Conservation (phyloP, 23 tunicate genomes). For the Styela plicata region DNA sequence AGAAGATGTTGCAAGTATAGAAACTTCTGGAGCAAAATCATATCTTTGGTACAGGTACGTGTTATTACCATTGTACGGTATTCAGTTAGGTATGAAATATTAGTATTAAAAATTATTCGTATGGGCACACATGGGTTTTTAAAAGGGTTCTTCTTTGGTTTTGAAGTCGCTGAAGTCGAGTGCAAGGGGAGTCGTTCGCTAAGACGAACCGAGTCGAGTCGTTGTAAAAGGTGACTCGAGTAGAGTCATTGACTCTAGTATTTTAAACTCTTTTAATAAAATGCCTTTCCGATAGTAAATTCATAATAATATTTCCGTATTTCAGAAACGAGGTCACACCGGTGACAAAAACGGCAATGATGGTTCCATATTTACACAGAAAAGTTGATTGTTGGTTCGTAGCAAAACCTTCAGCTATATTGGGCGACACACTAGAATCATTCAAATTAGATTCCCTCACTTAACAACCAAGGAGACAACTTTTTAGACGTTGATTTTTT, state of each 20-base stretch:
- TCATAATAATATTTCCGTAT: neutral
- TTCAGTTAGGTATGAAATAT: neutral
- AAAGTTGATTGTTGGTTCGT: conserved; percentile 11
- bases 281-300: too few relatives aligned
- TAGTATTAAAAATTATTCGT: neutral
- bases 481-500: neutral
- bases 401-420: conserved; percentile 1
- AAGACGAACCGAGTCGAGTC: too few relatives aligned
- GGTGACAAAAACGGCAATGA: neutral
- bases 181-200: too few relatives aligned
- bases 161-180: too few relatives aligned
- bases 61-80: neutral
- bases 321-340: conserved; percentile 3
- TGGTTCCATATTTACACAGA: conserved; percentile 6
- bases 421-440: neutral
- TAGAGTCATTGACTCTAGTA: too few relatives aligned
- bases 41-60: conserved; percentile 8
- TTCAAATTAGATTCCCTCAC: conserved; percentile 5
- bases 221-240: too few relatives aligned
- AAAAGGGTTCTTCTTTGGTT: too few relatives aligned
- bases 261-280: too few relatives aligned
- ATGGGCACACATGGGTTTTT: too few relatives aligned
- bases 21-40: neutral
- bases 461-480: neutral
- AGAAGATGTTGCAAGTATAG: neutral